Base-by-base conservation (phyloP, 2,113 vertebrate species). In the Notechis scutatus region DNA sequence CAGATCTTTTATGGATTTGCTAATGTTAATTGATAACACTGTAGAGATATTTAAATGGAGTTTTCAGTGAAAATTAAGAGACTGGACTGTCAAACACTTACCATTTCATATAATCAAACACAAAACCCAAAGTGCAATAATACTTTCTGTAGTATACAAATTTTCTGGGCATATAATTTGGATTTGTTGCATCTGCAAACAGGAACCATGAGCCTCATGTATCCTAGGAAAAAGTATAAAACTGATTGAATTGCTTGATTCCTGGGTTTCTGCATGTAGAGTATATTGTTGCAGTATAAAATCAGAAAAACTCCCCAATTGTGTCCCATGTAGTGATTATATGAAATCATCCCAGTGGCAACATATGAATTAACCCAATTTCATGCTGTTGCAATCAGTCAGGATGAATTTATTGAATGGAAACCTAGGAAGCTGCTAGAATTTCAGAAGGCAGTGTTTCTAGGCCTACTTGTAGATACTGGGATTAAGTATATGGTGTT, bases 21-120 rank as follows among this genome's bases (percentile, higher is more conserved):
- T 86, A 95, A 94, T 74, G 64, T 39, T 93, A 52, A 57, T 59
- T 45, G 42, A 47, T 88, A 52, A 91, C 42, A 92, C 50, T 0
- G 59, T 15, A 89, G 52, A 81, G 93, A 24, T 92, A 74, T n/a
- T 23, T 55, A 95, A 95, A 93, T 50, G 90, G 85, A 89, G n/a
- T 14, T 81, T 96, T 86, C 59, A 93, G 94, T 90, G 89, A 74
- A 14, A 91, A 93, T 90, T 74, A 3, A 64, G 9, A 81, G 89
- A 96, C 92, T 87, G 56, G 12, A 94, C 92, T 91, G 90, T 93
- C 95, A 91, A 64, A 69, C 57, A 64, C 92, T 95, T 93, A 85
- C 2, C 1, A 47, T 21, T 15, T 90, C 86, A 87, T n/a, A 12
- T 52, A 21, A 3, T 10, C 21, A 54, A 74, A 47, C 6, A 50